A percentile compares a stretch with the other conserved stretches of the same genome.
These are phyloP conservation scores for Melierax canorus DNA, from an alignment of 2,113 vertebrate species.

Conservation along the genomic window DNA sequence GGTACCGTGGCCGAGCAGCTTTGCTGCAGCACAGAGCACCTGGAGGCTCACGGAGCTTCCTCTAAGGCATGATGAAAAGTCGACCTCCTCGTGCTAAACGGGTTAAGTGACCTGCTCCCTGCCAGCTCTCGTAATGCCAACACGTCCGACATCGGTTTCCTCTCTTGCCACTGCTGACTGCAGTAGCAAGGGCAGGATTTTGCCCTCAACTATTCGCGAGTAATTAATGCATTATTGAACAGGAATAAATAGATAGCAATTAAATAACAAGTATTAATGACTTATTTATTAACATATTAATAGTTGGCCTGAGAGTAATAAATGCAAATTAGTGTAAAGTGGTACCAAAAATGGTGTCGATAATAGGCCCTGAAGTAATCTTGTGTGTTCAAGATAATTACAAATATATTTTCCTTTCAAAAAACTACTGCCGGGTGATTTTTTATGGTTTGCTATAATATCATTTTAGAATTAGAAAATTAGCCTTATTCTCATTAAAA, in stretches of 20 bases:
- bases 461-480: slow-evolving; percentile 67
- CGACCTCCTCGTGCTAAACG: background rate
- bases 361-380: slow-evolving; percentile 68
- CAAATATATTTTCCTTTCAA: slow-evolving; percentile 65
- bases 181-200: slow-evolving; percentile 27
- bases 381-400: slow-evolving; percentile 68
- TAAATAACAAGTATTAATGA: slow-evolving; percentile 76
- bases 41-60: background rate
- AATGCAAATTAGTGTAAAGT: slow-evolving; percentile 70
- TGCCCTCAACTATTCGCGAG: slow-evolving; percentile 67
- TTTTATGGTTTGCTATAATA: slow-evolving; percentile 65
- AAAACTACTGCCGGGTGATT: slow-evolving; percentile 52
- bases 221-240: slow-evolving; percentile 74
- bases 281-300: slow-evolving; percentile 77
- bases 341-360: slow-evolving; percentile 63
- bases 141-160: accelerated
- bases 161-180: background rate
- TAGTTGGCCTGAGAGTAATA: slow-evolving; percentile 69
- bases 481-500: slow-evolving; percentile 57
- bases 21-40: background rate
- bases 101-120: background rate
- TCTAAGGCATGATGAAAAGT: background rate
- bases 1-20: accelerated
- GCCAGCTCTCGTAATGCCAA: accelerated
- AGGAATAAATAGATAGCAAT: slow-evolving; percentile 77